Evolutionary conservation across 64 coral and sea anemone species (phyloP).

Genomic region (Stichodactyla helianthus): DNA sequence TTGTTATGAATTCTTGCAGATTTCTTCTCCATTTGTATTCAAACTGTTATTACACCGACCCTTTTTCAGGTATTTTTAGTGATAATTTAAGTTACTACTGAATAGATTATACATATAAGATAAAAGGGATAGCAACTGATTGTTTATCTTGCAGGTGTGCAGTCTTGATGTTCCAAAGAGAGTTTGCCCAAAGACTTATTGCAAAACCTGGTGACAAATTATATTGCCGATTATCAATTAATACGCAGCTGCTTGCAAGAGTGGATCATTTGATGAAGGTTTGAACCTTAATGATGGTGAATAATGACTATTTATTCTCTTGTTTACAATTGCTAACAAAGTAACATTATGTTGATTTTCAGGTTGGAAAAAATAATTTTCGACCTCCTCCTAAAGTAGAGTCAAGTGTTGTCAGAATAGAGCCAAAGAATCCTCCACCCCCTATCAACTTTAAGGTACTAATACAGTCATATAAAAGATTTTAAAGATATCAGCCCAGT

Average conservation of each 20-base stretch:
- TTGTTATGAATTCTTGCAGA: conserved; percentile 45
- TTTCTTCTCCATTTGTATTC: conserved; percentile 99
- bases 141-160: conserved; percentile 65
- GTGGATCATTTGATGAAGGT: conserved; percentile 99
- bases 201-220: conserved; percentile 96
- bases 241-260: conserved; percentile 85
- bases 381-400: conserved; percentile 98
- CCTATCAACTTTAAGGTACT: conserved; percentile 92
- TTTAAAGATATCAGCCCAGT: background rate
- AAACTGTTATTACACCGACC: conserved; percentile 95
- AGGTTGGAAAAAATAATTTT: conserved; percentile 99
- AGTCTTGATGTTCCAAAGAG: conserved; percentile 97
- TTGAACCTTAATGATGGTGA: background rate
- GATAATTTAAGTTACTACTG: background rate
- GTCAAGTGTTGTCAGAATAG: conserved; percentile 98
- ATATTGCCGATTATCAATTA: conserved; percentile 92
- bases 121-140: background rate
- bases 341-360: background rate
- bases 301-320: too few relatives aligned
- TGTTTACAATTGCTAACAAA: background rate
- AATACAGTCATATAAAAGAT: background rate
- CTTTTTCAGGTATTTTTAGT: conserved; percentile 77
- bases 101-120: background rate
- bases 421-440: conserved; percentile 94
- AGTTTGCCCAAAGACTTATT: conserved; percentile 90